Conservation (phyloP, 2,888 invertebrate species). For the Microctonus brassicae region DNA sequence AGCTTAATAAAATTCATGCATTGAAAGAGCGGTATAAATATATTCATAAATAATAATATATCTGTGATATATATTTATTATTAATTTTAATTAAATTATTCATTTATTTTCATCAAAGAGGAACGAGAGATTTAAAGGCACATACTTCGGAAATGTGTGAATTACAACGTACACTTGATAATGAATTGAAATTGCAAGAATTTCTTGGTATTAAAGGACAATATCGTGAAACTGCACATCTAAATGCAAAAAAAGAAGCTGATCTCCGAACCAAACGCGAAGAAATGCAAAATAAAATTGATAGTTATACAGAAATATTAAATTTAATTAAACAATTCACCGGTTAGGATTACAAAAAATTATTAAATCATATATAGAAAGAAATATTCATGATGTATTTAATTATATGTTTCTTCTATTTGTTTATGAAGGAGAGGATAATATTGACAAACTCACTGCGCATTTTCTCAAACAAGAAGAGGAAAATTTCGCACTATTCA, state of each 20-base stretch:
- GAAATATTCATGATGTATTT: neutral
- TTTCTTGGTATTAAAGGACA: conserved; percentile 90
- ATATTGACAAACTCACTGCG: conserved; percentile 78
- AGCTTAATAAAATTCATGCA: conserved; percentile 83
- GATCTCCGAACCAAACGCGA: conserved; percentile 79
- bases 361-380: neutral
- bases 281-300: conserved; percentile 79
- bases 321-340: conserved; percentile 76
- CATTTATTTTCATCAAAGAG: conserved; percentile 57
- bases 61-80: neutral
- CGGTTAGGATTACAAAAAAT: conserved; percentile 49
- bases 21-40: conserved; percentile 77
- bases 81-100: neutral
- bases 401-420: conserved; percentile 48
- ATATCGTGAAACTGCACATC: conserved; percentile 80
- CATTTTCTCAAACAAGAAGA: conserved; percentile 89
- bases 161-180: conserved; percentile 86
- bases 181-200: conserved; percentile 86
- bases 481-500: conserved; percentile 92
- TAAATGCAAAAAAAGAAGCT: conserved; percentile 81
- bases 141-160: conserved; percentile 86
- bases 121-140: conserved; percentile 71
- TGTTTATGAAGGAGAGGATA: conserved; percentile 73
- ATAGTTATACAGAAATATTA: conserved; percentile 82
- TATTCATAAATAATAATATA: no score